Base-by-base conservation (phyloP, 2,888 invertebrate genomes). In the Chrysina gloriosa region DNA sequence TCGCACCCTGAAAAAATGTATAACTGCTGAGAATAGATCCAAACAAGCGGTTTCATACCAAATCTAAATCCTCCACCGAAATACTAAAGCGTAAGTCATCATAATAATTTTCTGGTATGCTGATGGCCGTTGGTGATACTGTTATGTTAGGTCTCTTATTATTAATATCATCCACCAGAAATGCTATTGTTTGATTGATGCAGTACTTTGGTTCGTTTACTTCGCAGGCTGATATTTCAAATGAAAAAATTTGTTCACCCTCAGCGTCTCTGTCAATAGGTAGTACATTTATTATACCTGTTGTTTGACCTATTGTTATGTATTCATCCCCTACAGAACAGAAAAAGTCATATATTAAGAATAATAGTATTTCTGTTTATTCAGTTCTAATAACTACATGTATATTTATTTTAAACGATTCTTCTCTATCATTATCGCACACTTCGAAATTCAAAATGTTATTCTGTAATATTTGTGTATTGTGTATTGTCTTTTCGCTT, bases 81-180 rank as follows among this genome's bases (percentile, higher is more conserved):
- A 88, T 84, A 69, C 82, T 79, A 1, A 87, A 77, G 0, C 85
- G 85, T 42, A 61, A 16, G 5, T 61, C 42, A 4, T 16, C 25
- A 14, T 29, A 61, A 75, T 84, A 87, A 75, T 86, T 87, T 78
- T 90, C 90, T 7, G 79, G 74, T 39, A 89, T 86, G 0, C 73
- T 68, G 3, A 87, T 79, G 3, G 54, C 67, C 68, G 84, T 84
- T 16, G 34, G 3, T 54, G 71, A 69, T 3, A 70, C 23, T 9
- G 83, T 75, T 0, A 89, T 86, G 72, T 77, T 74, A 0, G 93
- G 93, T 9, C 75, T 76, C 76, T 92, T 88, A 77, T 93, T 91
- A 77, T 93, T 92, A 25, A 90, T 83, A 75, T 89, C 89, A 21
- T 80, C 77, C 11, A 89, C 82, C 27, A 82, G 78, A 29, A 84